These are phyloP conservation scores for Pseudolaguvia tuberculata DNA, from an alignment of 2,113 vertebrate genomes.

Conservation along the genomic window DNA sequence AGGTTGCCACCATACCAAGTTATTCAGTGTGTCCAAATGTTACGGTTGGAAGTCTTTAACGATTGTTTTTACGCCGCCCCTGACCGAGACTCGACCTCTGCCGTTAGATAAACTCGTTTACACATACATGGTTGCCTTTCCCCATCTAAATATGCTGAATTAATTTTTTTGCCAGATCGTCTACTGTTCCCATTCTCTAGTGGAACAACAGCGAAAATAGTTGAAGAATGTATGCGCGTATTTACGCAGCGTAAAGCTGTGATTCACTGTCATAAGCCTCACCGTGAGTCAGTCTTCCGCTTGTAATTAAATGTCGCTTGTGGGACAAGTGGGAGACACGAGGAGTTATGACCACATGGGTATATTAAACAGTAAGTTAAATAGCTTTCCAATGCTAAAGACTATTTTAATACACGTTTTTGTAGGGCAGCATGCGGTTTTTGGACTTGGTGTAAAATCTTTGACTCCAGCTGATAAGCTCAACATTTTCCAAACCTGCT, in stretches of 20 bases:
- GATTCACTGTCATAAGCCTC: conserved; percentile 67
- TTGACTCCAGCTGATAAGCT: background rate
- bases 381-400: background rate
- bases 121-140: background rate
- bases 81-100: conserved; percentile 35
- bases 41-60: conserved; percentile 15
- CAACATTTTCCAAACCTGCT: background rate
- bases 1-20: background rate
- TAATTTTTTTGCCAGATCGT: background rate
- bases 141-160: background rate
- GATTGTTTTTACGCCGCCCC: conserved; percentile 20
- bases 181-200: background rate
- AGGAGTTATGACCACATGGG: background rate
- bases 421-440: background rate
- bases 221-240: conserved; percentile 57
- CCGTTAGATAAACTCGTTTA: background rate
- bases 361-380: background rate
- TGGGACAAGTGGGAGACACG: conserved; percentile 4
- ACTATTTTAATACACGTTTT: background rate
- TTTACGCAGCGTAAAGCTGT: conserved; percentile 60
- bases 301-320: conserved; percentile 18
- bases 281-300: conserved; percentile 41
- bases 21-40: conserved; percentile 20
- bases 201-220: conserved; percentile 20
- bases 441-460: background rate